Base-by-base conservation (phyloP, 2,888 invertebrate genomes). In the Philaethria dido region DNA sequence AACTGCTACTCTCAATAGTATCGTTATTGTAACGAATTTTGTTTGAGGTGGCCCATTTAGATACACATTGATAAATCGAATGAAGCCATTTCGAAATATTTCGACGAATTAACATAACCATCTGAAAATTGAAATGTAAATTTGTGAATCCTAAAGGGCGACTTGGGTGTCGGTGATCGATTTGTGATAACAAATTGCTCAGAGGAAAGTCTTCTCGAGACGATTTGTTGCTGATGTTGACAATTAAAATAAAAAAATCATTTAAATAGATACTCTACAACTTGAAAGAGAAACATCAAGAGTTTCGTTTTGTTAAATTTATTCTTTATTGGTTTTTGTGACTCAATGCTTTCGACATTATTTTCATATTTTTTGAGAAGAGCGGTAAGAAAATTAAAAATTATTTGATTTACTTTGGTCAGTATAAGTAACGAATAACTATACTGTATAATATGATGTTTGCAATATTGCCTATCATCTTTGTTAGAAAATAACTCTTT, bases 51-150 rank as follows among this genome's bases (percentile, higher is more conserved):
- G 45, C 42, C 25, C 39, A 59, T 64, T 64, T 64, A 42, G 55
- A 48, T 50, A 59, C 59, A 62, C 59, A 62, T 59, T 48, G 62
- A 60, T 55, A 59, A 70, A 69, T 70, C 52, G 52, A 69, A 66
- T 61, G 62, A 62, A 55, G 55, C 55, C 61, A 63, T 64, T 72
- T 54, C 62, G 57, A 63, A 68, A 70, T 60, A 65, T 72, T 65
- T 68, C 66, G 60, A 61, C 50, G 69, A 66, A 71, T 71, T 72
- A 70, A 66, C 70, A 70, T 72, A 71, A 73, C 70, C 68, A 69
- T 70, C 65, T 64, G 68, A 69, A 69, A 71, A 70, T 74, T 72
- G 71, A 72, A 74, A 74, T 73, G 72, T 70, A 73, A 73, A 74
- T 74, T 73, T 69, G 69, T 63, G 64, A 72, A 59, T 70, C 66